phyloP scores from a whole-genome alignment of 2,797 vertebrate genomes.

The Fistularia commersonii region DNA sequence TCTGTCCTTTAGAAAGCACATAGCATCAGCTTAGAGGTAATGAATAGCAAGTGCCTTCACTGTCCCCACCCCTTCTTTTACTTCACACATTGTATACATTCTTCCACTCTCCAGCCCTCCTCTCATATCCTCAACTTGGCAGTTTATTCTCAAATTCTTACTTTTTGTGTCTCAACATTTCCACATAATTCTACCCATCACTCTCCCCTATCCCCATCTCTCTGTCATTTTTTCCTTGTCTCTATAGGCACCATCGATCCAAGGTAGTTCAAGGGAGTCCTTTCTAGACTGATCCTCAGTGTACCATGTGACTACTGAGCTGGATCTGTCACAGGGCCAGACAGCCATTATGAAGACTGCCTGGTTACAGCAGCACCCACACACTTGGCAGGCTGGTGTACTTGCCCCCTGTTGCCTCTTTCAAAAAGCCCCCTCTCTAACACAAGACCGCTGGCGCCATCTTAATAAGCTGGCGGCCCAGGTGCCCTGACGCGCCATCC shows the following conservation, averaged over 20 bases:
- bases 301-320: slow-evolving; percentile 49
- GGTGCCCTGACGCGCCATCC: slow-evolving; percentile 45
- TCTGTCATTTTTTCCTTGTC: slow-evolving; percentile 20
- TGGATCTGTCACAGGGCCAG: slow-evolving; percentile 51
- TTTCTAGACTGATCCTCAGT: slow-evolving; percentile 36
- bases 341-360: slow-evolving; percentile 66
- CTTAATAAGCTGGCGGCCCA: slow-evolving; percentile 50
- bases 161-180: background rate
- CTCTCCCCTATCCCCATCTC: slow-evolving; percentile 1
- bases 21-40: slow-evolving; percentile 42
- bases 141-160: no score
- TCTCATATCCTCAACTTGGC: no score
- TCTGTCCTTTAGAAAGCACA: slow-evolving; percentile 38
- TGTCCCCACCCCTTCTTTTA: slow-evolving; percentile 16
- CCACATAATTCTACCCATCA: background rate
- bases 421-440: slow-evolving; percentile 40
- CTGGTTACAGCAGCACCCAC: slow-evolving; percentile 58
- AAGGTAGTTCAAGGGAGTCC: slow-evolving; percentile 23
- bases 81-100: slow-evolving; percentile 9
- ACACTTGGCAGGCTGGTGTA: slow-evolving; percentile 63
- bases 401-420: slow-evolving; percentile 50
- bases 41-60: slow-evolving; percentile 28
- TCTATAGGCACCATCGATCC: slow-evolving; percentile 28
- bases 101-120: no score
- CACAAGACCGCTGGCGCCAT: slow-evolving; percentile 51